phyloP scores from a whole-genome alignment of 2,888 invertebrate genomes.

The Drosophila picticornis region DNA sequence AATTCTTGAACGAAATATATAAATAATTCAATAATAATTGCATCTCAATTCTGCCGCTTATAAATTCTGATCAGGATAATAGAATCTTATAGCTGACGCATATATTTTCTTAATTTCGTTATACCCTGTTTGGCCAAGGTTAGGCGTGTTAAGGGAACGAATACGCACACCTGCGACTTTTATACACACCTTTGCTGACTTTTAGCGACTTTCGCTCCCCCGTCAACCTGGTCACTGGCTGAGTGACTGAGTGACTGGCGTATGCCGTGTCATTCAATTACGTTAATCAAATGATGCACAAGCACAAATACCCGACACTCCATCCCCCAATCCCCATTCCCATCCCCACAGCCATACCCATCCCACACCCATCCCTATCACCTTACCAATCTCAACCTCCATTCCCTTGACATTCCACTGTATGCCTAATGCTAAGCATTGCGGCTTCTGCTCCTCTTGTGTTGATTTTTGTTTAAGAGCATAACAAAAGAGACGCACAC shows the following conservation, averaged over 20 bases:
- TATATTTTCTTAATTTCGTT: not conserved
- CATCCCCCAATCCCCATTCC: not conserved
- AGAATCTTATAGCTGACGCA: not conserved
- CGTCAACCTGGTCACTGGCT: slow-evolving; percentile 51
- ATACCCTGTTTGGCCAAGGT: slow-evolving; percentile 1
- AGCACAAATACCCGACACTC: slow-evolving; percentile 49
- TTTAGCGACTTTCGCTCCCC: slow-evolving; percentile 50
- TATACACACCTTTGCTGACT: slow-evolving; percentile 56
- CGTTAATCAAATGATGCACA: slow-evolving; percentile 79
- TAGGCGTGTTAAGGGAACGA: slow-evolving; percentile 20
- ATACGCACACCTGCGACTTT: slow-evolving; percentile 52
- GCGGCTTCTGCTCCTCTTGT: slow-evolving; percentile 46
- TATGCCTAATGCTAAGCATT: slow-evolving; percentile 47
- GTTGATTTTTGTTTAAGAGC: slow-evolving; percentile 65
- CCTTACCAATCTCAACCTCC: not conserved
- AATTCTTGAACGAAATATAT: not conserved
- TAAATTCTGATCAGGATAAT: not conserved
- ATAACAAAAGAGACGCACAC: slow-evolving; percentile 42
- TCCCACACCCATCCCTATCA: not conserved
- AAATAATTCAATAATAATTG: not conserved
- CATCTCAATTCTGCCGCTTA: not conserved
- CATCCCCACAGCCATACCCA: not conserved
- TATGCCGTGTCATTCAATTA: slow-evolving; percentile 78
- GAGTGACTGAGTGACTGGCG: slow-evolving; percentile 62
- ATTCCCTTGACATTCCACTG: slow-evolving; percentile 36